Evolutionary conservation across 2,888 invertebrate species (phyloP), one percentile per base, ranked within the genome.

Genomic region (Hirtodrosophila confusa): DNA sequence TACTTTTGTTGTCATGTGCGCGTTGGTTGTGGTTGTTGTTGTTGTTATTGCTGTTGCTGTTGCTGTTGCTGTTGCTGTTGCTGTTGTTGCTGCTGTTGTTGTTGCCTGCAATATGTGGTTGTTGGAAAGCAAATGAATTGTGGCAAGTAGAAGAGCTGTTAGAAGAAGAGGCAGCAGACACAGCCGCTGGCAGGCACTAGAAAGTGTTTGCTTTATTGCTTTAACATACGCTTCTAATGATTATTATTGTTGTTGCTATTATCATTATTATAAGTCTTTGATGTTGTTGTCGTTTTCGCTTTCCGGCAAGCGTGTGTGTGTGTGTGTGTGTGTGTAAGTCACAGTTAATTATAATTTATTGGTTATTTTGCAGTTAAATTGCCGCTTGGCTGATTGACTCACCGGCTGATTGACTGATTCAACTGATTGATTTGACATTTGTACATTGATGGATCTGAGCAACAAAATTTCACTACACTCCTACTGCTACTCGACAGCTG

Each of bases 281-380:
- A 8, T 31, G 53, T 54, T 69, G 69, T 58, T 63, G 58, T 57
- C 56, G 50, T 68, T 78, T 78, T 78, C 78, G 78, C 78, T 78
- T 75, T 75, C 74, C 17, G 17, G 17, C 17, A 65, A 41, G 11
- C 41, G 49, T 74, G 62, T 69, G 51, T 31, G 12, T 39, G 50
- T 69, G 51, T 31, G 12, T 39, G 50, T 17, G 17, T 17, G 17
- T 17, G 17, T 17, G 17, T 17, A 17, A 17, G 48, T 56, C 50
- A 41, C 49, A 58, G 73, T 56, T 86, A 80, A 76, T 76, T 80
- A 69, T 85, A 73, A 73, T 86, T 86, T 84, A 86, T 86, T 80
- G 84, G 49, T 31, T 61, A 69, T 75, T 43, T 72, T 9, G 69
- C 62, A 17, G 17, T 17, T 17, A 17, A 17, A 31, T 51, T 64